Evolutionary conservation across 35 echinoderm and acorn worm species (phyloP).

Genomic region (Heliocidaris erythrogramma): DNA sequence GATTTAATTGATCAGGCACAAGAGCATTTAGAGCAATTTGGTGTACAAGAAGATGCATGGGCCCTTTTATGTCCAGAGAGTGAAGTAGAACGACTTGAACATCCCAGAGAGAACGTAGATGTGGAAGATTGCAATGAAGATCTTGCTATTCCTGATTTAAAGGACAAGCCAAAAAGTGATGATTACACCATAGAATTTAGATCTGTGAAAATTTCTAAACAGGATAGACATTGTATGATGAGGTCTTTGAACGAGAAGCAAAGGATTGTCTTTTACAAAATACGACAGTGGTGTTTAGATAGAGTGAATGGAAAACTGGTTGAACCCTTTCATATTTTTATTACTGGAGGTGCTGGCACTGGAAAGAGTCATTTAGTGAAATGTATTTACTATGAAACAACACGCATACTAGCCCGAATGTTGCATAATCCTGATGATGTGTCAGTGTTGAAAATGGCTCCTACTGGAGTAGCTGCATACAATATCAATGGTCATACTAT

Average conservation of each 20-base stretch:
- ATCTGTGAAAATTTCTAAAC: not conserved
- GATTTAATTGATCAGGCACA: constrained; percentile 41
- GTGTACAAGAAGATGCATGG: constrained; percentile 11
- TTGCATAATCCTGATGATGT: constrained; percentile 36
- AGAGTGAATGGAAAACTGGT: not conserved
- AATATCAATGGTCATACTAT: constrained; percentile 58
- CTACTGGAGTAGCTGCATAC: constrained; percentile 45
- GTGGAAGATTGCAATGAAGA: not conserved
- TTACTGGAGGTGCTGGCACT: constrained; percentile 65
- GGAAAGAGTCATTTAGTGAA: constrained; percentile 63
- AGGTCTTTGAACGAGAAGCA: constrained; percentile 58
- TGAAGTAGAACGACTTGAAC: constrained; percentile 60
- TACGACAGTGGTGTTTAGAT: constrained; percentile 40
- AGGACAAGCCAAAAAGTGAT: not conserved
- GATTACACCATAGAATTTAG: not conserved
- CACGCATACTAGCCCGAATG: constrained; percentile 39
- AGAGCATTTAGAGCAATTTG: constrained; percentile 30
- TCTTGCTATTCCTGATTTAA: constrained; percentile 60
- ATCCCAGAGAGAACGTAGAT: not conserved
- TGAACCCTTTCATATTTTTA: constrained; percentile 43
- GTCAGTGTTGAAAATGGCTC: constrained; percentile 25
- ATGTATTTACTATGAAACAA: constrained; percentile 58
- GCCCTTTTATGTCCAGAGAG: constrained; percentile 54
- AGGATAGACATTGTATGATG: not conserved
- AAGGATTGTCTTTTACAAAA: not conserved